Conservation (phyloP, 2,797 vertebrate genomes). For the Microcaecilia unicolor region DNA sequence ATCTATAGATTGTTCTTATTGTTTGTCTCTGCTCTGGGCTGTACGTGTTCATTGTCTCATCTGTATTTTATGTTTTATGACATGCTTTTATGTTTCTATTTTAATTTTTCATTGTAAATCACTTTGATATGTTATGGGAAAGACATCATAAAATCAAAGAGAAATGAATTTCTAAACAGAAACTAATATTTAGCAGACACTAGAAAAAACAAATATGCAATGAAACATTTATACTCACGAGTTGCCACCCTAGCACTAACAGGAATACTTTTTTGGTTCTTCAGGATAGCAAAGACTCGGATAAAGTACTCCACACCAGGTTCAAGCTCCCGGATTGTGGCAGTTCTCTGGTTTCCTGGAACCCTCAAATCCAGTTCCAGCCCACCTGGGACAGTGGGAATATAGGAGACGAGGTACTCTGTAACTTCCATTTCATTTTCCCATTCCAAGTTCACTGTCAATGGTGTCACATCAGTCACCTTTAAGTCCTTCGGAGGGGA, state of each 20-base stretch:
- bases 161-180: background rate
- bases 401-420: conserved; percentile 79
- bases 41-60: too few species aligned
- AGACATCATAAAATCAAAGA: background rate
- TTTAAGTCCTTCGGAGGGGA: conserved; percentile 82
- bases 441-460: conserved; percentile 88
- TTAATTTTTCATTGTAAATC: too few species aligned
- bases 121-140: too few species aligned
- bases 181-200: background rate
- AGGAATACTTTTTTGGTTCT: conserved; percentile 85
- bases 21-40: too few species aligned
- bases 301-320: conserved; percentile 92
- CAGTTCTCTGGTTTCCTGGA: conserved; percentile 71
- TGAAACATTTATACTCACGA: conserved; percentile 57
- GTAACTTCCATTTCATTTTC: conserved; percentile 84
- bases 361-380: conserved; percentile 83
- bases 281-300: conserved; percentile 88
- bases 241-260: conserved; percentile 89
- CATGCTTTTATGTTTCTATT: too few species aligned
- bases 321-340: conserved; percentile 82
- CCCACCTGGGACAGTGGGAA: conserved; percentile 75
- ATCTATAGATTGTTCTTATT: too few species aligned
- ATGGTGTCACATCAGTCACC: conserved; percentile 75
- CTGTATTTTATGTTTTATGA: too few species aligned
- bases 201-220: background rate